phyloP scores from a whole-genome alignment of 2,888 invertebrate genomes.

The Drosophila emarginata region DNA sequence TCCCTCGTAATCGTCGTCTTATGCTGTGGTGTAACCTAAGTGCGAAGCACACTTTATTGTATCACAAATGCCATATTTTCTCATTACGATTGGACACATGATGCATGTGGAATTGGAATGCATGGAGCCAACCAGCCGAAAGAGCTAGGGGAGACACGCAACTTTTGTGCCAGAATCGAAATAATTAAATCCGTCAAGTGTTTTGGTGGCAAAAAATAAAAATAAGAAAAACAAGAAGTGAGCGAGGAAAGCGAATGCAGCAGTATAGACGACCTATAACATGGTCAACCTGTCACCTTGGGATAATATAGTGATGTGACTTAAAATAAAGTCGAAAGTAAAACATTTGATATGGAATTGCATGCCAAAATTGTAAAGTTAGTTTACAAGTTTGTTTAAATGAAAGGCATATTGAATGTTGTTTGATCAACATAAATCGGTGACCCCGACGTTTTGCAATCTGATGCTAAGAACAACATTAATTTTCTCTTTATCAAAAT shows the following conservation, averaged over 20 bases:
- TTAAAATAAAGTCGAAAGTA: not conserved
- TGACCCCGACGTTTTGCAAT: too few relatives aligned
- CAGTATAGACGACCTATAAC: constrained; percentile 26
- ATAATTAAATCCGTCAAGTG: constrained; percentile 82
- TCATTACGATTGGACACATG: constrained; percentile 82
- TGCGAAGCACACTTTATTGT: constrained; percentile 82
- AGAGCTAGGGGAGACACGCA: constrained; percentile 65
- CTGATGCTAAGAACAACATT: too few relatives aligned
- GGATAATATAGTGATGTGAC: not conserved
- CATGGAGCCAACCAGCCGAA: not conserved
- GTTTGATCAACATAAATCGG: too few relatives aligned
- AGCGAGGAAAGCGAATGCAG: constrained; percentile 9
- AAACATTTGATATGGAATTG: not conserved
- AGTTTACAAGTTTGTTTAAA: not conserved
- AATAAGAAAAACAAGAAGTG: constrained; percentile 22
- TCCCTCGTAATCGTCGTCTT: not conserved
- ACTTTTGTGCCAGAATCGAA: constrained; percentile 70
- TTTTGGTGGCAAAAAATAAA: constrained; percentile 73
- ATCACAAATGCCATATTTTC: constrained; percentile 82
- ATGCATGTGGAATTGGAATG: constrained; percentile 79
- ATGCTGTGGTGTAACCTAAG: constrained; percentile 78
- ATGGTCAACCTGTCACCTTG: constrained; percentile 43
- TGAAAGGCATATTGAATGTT: too few relatives aligned
- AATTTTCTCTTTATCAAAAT: too few relatives aligned
- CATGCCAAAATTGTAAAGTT: not conserved